Percentiles rank a stretch among this genome's conserved stretches.
These are phyloP conservation scores for Cuculus canorus DNA, from an alignment of 2,797 vertebrate species.

Conservation along the genomic window DNA sequence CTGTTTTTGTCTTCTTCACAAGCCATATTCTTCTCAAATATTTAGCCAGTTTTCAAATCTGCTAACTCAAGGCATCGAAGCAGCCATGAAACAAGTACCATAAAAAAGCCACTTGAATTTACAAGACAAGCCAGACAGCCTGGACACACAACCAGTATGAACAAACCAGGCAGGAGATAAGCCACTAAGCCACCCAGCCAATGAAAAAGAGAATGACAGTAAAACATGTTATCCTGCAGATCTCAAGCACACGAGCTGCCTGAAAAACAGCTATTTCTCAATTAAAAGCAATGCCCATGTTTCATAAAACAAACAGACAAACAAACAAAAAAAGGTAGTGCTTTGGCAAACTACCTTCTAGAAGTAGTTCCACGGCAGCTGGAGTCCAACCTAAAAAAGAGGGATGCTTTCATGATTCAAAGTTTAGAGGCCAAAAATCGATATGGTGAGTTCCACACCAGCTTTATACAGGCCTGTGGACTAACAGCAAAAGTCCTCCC, in stretches of 20 bases:
- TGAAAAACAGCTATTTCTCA: not conserved
- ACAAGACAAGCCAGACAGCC: not conserved
- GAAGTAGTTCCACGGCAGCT: not conserved
- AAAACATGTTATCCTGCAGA: not conserved
- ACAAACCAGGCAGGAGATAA: not conserved
- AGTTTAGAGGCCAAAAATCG: not conserved
- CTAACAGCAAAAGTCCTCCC: not conserved
- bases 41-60: not conserved
- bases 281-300: not conserved
- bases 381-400: not conserved
- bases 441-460: not conserved
- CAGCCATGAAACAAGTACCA: not conserved
- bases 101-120: not conserved
- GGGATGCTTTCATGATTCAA: rapidly evolving
- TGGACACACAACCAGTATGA: not conserved
- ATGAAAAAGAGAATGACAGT: not conserved
- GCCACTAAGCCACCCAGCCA: not conserved
- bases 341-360: not conserved
- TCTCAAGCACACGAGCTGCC: not conserved
- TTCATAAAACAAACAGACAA: not conserved
- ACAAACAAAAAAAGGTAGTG: not conserved
- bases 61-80: not conserved
- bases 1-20: not conserved
- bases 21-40: not conserved
- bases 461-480: not conserved